Conservation (phyloP, 2,797 vertebrate species). For the Hydrocynus forskahlii region DNA sequence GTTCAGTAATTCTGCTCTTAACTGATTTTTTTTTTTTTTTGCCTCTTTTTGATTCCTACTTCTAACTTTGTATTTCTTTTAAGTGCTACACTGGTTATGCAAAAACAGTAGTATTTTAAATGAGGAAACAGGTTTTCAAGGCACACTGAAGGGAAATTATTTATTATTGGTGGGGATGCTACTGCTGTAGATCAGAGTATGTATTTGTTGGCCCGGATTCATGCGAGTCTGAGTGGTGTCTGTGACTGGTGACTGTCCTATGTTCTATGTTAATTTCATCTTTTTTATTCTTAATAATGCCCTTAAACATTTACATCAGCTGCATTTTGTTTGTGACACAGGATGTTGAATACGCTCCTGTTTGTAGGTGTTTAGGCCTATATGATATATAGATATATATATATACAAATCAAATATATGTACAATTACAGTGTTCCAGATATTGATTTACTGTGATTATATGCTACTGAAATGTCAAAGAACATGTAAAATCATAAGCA, state of each 20-base stretch:
- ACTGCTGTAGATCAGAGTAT: slow-evolving; percentile 1
- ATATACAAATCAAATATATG: neutral
- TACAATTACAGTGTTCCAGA: neutral
- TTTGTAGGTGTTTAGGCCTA: neutral
- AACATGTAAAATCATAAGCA: neutral
- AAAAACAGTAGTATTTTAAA: slow-evolving; percentile 1
- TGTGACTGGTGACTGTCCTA: neutral
- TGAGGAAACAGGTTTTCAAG: neutral
- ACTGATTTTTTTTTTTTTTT: neutral
- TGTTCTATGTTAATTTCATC: neutral
- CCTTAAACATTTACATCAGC: slow-evolving; percentile 3
- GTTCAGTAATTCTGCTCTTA: neutral
- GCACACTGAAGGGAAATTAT: neutral
- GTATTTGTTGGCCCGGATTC: slow-evolving; percentile 12
- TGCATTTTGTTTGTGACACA: neutral
- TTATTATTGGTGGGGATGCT: slow-evolving; percentile 6
- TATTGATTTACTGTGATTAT: neutral
- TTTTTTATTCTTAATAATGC: neutral
- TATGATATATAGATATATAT: neutral
- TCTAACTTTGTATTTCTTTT: neutral
- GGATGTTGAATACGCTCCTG: neutral
- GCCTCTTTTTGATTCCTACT: neutral
- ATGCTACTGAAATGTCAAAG: neutral
- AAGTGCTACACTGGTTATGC: neutral
- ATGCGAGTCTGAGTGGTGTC: neutral